Percentiles rank a stretch among this genome's conserved stretches.
phyloP scores from a whole-genome alignment of 1,140 invertebrate genomes.

The Ptiloglossa arizonensis region DNA sequence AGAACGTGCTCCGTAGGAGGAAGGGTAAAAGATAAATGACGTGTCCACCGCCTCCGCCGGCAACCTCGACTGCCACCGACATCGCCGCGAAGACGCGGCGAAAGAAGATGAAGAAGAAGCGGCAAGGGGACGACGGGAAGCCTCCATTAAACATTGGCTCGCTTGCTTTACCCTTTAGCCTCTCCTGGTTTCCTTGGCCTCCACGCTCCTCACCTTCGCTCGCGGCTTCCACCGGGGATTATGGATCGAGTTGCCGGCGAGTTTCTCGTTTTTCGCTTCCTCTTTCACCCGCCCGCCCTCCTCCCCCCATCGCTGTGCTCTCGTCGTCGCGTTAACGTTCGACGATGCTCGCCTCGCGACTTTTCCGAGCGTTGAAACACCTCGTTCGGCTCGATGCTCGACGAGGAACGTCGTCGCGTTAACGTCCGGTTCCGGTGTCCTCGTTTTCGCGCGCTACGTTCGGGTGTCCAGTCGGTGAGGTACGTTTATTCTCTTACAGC shows the following conservation, averaged over 20 bases:
- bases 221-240: conserved; percentile 28
- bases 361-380: not conserved
- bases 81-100: conserved; percentile 68
- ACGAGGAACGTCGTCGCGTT: too few relatives aligned
- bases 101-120: conserved; percentile 61
- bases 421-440: too few relatives aligned
- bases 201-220: conserved; percentile 30
- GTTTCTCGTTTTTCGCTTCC: conserved; percentile 19
- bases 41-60: conserved; percentile 76
- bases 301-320: too few relatives aligned
- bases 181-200: conserved; percentile 42
- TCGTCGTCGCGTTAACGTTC: not conserved
- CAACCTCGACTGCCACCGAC: conserved; percentile 64
- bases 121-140: conserved; percentile 65
- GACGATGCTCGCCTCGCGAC: not conserved
- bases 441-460: too few relatives aligned
- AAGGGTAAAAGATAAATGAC: conserved; percentile 81
- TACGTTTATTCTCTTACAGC: too few relatives aligned
- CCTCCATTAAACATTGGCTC: conserved; percentile 79
- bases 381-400: too few relatives aligned
- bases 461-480: too few relatives aligned
- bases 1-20: conserved; percentile 59
- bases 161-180: conserved; percentile 46
- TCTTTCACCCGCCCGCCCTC: not conserved
- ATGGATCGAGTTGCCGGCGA: conserved; percentile 29